Conservation (phyloP, 1,140 invertebrate genomes). For the Anastrepha obliqua region DNA sequence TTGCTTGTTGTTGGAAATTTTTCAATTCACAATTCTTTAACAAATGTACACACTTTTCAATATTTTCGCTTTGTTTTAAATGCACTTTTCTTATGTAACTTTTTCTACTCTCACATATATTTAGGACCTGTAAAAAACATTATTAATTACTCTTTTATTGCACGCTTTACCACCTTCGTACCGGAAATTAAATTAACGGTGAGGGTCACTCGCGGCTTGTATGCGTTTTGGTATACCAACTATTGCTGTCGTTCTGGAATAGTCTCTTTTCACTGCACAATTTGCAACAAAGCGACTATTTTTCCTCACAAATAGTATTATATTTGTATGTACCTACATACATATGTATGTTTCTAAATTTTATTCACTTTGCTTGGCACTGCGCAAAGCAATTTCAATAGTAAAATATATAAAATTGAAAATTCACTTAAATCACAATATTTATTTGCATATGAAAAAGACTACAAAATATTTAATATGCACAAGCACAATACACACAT, state of each 20-base stretch:
- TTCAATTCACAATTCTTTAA: conserved; percentile 20
- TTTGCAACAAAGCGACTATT: not conserved
- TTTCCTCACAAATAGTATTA: not conserved
- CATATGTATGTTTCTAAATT: conserved; percentile 16
- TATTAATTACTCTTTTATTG: conserved; percentile 5
- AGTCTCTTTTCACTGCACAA: conserved; percentile 17
- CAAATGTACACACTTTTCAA: conserved; percentile 5
- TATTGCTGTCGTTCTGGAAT: not conserved
- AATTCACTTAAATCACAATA: conserved; percentile 8
- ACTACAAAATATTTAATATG: conserved; percentile 40
- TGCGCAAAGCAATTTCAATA: conserved; percentile 32
- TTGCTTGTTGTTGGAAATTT: conserved; percentile 49
- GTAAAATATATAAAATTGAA: not conserved
- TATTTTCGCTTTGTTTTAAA: not conserved
- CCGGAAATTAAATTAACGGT: conserved; percentile 48
- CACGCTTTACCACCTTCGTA: conserved; percentile 17
- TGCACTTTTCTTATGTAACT: conserved; percentile 42
- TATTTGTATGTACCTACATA: not conserved
- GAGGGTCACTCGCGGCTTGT: conserved; percentile 12
- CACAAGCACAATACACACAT: conserved; percentile 47
- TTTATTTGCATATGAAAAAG: conserved; percentile 39
- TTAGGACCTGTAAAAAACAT: conserved; percentile 18
- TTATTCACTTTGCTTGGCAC: conserved; percentile 37
- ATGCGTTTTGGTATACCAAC: conserved; percentile 25
- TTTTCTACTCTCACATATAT: not conserved